These are phyloP conservation scores for Chloebia gouldiae DNA, from an alignment of 2,113 vertebrate species.

Conservation along the genomic window DNA sequence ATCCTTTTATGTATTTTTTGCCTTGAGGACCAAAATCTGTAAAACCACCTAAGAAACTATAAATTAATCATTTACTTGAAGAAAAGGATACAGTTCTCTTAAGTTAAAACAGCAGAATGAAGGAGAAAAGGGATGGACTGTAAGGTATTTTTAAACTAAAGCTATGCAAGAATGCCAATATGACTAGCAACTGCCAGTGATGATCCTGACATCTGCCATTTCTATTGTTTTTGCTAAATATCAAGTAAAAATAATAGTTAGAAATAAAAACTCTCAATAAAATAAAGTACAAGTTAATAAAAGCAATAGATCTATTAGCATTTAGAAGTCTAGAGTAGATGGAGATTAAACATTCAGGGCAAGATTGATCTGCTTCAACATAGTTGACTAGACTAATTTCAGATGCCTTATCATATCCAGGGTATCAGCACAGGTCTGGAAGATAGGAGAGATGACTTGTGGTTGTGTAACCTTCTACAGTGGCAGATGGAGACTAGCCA, in stretches of 20 bases:
- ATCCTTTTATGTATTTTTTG: neutral
- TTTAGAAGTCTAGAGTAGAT: neutral
- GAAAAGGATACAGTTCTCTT: neutral
- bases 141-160: neutral
- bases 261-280: neutral
- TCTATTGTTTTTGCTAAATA: neutral
- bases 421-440: neutral
- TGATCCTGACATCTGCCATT: neutral
- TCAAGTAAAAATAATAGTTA: neutral
- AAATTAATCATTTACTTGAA: neutral
- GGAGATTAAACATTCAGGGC: neutral
- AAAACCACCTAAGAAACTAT: neutral
- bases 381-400: neutral
- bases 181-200: neutral
- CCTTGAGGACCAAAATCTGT: neutral
- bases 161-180: neutral
- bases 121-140: neutral
- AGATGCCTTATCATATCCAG: neutral
- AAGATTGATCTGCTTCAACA: neutral
- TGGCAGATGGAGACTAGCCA: neutral
- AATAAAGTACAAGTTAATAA: neutral
- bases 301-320: neutral
- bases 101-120: neutral
- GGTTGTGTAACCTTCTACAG: neutral
- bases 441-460: neutral